phyloP scores from a whole-genome alignment of 1,140 invertebrate species.

The Camponotus floridanus region DNA sequence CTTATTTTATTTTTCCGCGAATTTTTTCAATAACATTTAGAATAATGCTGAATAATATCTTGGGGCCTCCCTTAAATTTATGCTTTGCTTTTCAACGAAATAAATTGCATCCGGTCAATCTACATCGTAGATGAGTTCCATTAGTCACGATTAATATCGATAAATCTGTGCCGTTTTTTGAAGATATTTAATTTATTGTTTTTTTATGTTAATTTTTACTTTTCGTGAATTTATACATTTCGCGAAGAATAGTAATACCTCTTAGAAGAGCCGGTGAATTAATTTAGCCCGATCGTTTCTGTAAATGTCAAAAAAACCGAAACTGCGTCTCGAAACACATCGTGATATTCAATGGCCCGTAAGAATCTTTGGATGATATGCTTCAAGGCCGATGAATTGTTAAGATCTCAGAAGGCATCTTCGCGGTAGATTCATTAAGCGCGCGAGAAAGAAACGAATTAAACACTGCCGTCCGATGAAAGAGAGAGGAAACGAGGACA shows the following conservation, averaged over 20 bases:
- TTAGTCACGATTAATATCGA: background rate
- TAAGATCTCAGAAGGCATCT: background rate
- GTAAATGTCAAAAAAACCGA: background rate
- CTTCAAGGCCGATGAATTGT: background rate
- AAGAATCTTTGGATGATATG: background rate
- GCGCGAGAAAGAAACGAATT: slow-evolving; percentile 65
- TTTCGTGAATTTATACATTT: background rate
- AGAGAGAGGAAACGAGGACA: background rate
- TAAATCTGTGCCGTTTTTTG: background rate
- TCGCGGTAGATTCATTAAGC: background rate
- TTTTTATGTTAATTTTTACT: background rate
- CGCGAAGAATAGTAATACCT: background rate
- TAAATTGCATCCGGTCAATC: background rate
- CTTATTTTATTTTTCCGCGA: background rate
- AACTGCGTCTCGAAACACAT: background rate
- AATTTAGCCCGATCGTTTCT: background rate
- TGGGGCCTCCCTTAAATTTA: background rate
- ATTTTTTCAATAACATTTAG: background rate
- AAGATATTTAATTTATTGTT: slow-evolving; percentile 13
- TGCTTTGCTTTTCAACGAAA: background rate
- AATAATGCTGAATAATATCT: slow-evolving; percentile 1
- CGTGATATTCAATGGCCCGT: background rate
- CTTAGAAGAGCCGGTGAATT: background rate
- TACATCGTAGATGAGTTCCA: background rate
- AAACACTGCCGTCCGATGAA: slow-evolving; percentile 71